Percentiles rank a stretch among this genome's conserved stretches.
phyloP scores from a whole-genome alignment of 2,888 invertebrate genomes.

The Exocentrus adspersus region DNA sequence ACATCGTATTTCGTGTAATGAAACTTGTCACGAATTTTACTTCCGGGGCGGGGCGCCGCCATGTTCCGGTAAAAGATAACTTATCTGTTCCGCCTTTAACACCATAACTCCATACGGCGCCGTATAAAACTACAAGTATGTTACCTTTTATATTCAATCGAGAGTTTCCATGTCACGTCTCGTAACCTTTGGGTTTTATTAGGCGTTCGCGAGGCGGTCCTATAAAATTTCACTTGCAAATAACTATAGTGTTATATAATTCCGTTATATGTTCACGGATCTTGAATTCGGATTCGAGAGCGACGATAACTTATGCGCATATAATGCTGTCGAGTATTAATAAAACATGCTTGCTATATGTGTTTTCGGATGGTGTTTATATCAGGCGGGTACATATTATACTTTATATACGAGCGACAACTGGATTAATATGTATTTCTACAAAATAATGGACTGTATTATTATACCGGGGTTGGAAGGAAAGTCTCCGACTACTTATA shows the following conservation, averaged over 20 bases:
- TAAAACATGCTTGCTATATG: neutral
- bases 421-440: neutral
- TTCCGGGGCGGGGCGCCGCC: slow-evolving; percentile 61
- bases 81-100: slow-evolving; percentile 58
- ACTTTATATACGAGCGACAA: neutral
- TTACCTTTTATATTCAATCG: slow-evolving; percentile 23
- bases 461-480: neutral
- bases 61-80: slow-evolving; percentile 58
- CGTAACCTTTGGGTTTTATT: slow-evolving; percentile 20
- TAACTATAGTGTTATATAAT: slow-evolving; percentile 14
- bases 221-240: slow-evolving; percentile 23
- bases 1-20: slow-evolving; percentile 38
- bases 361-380: neutral
- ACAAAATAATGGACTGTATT: neutral
- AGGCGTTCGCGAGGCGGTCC: slow-evolving; percentile 13
- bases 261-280: slow-evolving; percentile 4
- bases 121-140: slow-evolving; percentile 23
- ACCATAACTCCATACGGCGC: slow-evolving; percentile 37
- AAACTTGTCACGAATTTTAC: slow-evolving; percentile 55
- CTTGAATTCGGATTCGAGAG: slow-evolving; percentile 8
- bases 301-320: neutral
- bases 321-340: neutral
- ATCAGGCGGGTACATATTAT: neutral
- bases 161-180: slow-evolving; percentile 14
- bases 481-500: too few relatives aligned